Percentiles rank a stretch among this genome's conserved stretches.
Conservation (phyloP, 1,140 invertebrate species). For the Drosophila tristis region DNA sequence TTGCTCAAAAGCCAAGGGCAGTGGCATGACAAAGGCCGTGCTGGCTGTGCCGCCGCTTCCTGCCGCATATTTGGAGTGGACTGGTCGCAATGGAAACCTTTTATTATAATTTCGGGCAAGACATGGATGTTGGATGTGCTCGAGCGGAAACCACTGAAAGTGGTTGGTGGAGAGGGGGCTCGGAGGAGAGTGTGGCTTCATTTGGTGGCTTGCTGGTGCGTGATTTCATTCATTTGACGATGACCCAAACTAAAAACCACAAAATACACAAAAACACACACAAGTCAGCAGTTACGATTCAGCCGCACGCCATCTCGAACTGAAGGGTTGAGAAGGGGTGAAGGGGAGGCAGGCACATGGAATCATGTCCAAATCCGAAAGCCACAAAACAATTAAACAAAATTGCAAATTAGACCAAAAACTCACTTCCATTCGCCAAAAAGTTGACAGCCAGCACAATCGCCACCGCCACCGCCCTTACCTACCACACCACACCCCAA, state of each 20-base stretch:
- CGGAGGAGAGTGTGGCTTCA: not conserved
- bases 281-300: conserved; percentile 52
- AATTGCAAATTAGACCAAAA: conserved; percentile 81
- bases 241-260: conserved; percentile 77
- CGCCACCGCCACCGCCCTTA: conserved; percentile 5
- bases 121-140: conserved; percentile 44
- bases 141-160: conserved; percentile 63
- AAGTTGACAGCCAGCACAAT: conserved; percentile 35
- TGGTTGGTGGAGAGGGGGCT: not conserved
- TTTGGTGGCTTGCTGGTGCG: conserved; percentile 40
- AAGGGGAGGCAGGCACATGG: conserved; percentile 29
- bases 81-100: conserved; percentile 66
- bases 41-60: conserved; percentile 1
- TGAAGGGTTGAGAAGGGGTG: conserved; percentile 10
- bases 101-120: conserved; percentile 75
- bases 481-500: not conserved
- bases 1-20: conserved; percentile 54
- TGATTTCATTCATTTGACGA: conserved; percentile 64
- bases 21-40: conserved; percentile 3
- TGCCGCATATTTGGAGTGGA: conserved; percentile 37
- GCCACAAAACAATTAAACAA: conserved; percentile 80
- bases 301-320: conserved; percentile 50
- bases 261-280: conserved; percentile 61
- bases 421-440: conserved; percentile 50
- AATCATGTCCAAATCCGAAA: conserved; percentile 78